Evolutionary conservation across 2,113 vertebrate species (phyloP).

Genomic region (Speoplatyrhinus poulsoni): DNA sequence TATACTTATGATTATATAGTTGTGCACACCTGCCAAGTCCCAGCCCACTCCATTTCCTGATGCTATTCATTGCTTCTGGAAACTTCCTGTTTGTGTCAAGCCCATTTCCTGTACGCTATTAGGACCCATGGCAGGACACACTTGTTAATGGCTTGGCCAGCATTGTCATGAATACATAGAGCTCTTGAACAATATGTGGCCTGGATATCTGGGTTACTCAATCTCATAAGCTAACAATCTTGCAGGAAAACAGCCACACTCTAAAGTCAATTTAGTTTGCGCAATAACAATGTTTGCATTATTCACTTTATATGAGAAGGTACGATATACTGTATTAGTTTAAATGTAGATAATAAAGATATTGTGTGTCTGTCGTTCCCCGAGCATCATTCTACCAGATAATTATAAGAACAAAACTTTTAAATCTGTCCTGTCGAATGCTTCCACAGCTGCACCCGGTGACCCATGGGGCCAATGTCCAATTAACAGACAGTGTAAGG

Average conservation of each 20-base stretch:
- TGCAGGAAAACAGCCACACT: too few relatives aligned
- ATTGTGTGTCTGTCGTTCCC: too few relatives aligned
- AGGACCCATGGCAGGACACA: conserved; percentile 44
- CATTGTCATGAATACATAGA: conserved; percentile 54
- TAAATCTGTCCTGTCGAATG: conserved; percentile 19
- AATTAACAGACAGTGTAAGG: conserved; percentile 70
- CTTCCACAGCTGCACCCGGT: conserved; percentile 59
- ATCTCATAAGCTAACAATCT: too few relatives aligned
- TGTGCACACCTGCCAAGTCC: conserved; percentile 75
- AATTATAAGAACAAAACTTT: too few relatives aligned
- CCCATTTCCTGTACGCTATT: conserved; percentile 70
- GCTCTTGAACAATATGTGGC: conserved; percentile 51
- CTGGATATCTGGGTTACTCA: conserved; percentile 23
- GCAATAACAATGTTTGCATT: too few relatives aligned
- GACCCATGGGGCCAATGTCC: conserved; percentile 83
- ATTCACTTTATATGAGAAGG: too few relatives aligned
- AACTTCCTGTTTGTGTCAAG: conserved; percentile 80
- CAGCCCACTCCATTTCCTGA: conserved; percentile 75
- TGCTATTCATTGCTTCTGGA: conserved; percentile 71
- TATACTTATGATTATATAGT: conserved; percentile 24
- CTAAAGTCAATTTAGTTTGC: too few relatives aligned
- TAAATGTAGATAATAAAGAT: too few relatives aligned
- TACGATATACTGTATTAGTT: too few relatives aligned
- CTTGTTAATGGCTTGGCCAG: conserved; percentile 41
- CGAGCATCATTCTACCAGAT: too few relatives aligned